Evolutionary conservation across 2,113 vertebrate species (phyloP), one percentile per base, ranked within the genome.

Genomic region (Urocynchramus pylzowi): DNA sequence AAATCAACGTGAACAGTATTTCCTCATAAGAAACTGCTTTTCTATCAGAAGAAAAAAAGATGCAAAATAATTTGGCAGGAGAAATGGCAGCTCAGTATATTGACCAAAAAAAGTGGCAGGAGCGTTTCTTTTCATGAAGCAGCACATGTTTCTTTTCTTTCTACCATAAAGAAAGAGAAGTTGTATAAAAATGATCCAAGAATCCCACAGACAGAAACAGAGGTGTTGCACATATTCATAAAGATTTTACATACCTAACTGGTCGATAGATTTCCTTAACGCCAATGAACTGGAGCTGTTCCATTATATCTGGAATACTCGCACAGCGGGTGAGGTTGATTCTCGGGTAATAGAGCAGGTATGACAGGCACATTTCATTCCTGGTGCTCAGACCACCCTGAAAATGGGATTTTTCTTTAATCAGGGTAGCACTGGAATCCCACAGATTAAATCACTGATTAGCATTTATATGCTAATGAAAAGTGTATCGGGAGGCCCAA

Each of bases 361-460:
- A 99, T 0, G 99, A 99, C 54, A 99, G 98, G 87, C 99, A 99
- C 99, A 99, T 99, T 97, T 99, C 99, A 97, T 98, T 98, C 85
- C 98, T 98, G 59, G 99, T 98, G 92, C 98, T 99, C 57, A 99
- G 95, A 77, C 99, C 99, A 92, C 99, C 99, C 99, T 99, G 95
- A 80, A 97, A 97, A 98, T 52, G 11, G 73, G 33, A 88, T 53
- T 65, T 89, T 97, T 84, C 52, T 75, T 96, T 59, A 89, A 69
- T 84, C 60, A 95, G 87, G 64, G 30, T 19, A 54, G 11, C 13
- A 35, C 9, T 75, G 71, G 44, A 85, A 80, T 90, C 21, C 24
- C 68, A 30, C 65, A 79, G 59, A 50, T 56, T 37, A 64, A 70
- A 86, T 33, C 90, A 81, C 7, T 42, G 60, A 75, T 81, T 78